Percentiles rank a stretch among this genome's conserved stretches.
Evolutionary conservation across 2,888 invertebrate species (phyloP).

Genomic region (Dasysyrphus albostriatus): DNA sequence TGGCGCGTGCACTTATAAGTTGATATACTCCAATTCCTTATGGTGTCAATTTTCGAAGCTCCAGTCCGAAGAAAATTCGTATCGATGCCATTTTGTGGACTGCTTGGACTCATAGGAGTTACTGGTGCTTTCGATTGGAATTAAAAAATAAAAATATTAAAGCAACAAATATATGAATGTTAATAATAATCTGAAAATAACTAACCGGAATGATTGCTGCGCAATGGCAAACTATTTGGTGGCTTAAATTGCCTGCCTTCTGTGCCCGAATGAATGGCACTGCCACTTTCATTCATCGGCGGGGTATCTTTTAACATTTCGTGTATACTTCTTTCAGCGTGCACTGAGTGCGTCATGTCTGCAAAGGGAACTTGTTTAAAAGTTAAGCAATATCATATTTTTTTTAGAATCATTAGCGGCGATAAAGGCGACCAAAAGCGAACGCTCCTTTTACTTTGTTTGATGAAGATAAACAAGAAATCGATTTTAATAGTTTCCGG

Average conservation of each 20-base stretch:
- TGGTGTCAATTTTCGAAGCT: conserved; percentile 93
- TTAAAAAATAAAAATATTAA: not conserved
- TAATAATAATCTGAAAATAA: conserved; percentile 44
- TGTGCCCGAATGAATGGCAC: conserved; percentile 90
- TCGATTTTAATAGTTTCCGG: conserved; percentile 72
- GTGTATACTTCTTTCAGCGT: conserved; percentile 86
- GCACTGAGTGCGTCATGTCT: conserved; percentile 80
- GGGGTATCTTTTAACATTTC: conserved; percentile 94
- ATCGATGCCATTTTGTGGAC: conserved; percentile 80
- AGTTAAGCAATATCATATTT: conserved; percentile 20
- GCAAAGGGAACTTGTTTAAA: conserved; percentile 44
- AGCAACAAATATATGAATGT: conserved; percentile 8
- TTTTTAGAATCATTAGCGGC: not conserved
- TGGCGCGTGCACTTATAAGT: conserved; percentile 99
- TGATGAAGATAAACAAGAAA: conserved; percentile 71
- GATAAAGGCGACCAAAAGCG: conserved; percentile 28
- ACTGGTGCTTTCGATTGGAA: conserved; percentile 81
- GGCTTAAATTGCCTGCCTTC: conserved; percentile 88
- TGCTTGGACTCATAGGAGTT: conserved; percentile 84
- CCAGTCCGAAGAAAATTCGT: conserved; percentile 81
- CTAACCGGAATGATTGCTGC: conserved; percentile 88
- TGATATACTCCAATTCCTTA: conserved; percentile 98
- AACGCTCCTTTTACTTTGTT: conserved; percentile 58
- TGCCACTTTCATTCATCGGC: conserved; percentile 90
- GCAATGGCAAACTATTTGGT: conserved; percentile 89